Base-by-base conservation (phyloP, 2,797 vertebrate genomes). In the Acridotheres tristis region DNA sequence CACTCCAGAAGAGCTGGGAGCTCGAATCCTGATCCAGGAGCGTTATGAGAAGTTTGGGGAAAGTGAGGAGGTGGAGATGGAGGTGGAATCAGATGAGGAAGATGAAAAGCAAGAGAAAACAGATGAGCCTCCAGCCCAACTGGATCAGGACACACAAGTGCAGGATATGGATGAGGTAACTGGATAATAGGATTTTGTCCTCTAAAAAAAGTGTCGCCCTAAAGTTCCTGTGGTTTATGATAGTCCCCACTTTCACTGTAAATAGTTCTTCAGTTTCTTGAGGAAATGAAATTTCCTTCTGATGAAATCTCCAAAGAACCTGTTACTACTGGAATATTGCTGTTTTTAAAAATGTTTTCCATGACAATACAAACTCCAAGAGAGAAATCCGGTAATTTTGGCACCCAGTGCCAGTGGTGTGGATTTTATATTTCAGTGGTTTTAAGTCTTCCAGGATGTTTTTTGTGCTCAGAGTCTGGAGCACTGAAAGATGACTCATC, bases 41-140 rank as follows among this genome's bases (percentile, higher is more conserved):
- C 99, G 99, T 78, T 99, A 99, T 0, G 99, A 99, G 97, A 99
- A 99, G 97, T 99, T 99, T 92, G 99, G 99, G 27, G 99, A 99
- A 97, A 99, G 99, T 11, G 99, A 99, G 89, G 99, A 99, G 93
- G 99, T 99, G 5, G 99, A 99, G 96, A 99, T 99, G 99, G 99
- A 99, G 96, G 99, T 99, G 7, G 99, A 99, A 92, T 99, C 99
- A 62, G 99, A 99, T 61, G 99, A 99, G 67, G 99, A 99, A 30
- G 99, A 99, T 1, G 99, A 99, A 68, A 97, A 99, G 26, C 98
- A 98, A 45, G 95, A 97, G 53, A 98, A 99, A 54, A 69, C 97
- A 1, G 98, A 98, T 17, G 98, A 98, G 73, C 96, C 98, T 3
- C 97, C 98, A 27, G 96, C 98, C 47, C 99, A 99, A 63, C 98